These are phyloP conservation scores for Drosophila lini DNA, from an alignment of 1,140 invertebrate species.

Conservation along the genomic window DNA sequence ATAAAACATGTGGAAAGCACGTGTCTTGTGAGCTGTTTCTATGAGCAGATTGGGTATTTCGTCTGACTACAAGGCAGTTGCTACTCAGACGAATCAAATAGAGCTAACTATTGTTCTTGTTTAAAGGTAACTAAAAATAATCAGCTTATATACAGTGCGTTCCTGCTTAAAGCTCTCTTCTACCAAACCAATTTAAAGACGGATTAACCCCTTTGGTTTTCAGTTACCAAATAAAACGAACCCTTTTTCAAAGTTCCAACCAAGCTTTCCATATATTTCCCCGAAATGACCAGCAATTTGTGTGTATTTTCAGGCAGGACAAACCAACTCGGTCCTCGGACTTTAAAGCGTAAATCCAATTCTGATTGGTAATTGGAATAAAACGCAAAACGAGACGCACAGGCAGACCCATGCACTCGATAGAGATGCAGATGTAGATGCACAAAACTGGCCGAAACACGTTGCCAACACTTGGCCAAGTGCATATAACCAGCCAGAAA, in stretches of 20 bases:
- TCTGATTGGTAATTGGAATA: slow-evolving; percentile 77
- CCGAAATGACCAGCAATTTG: slow-evolving; percentile 4
- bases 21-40: slow-evolving; percentile 1
- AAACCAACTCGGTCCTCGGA: not conserved
- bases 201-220: not conserved
- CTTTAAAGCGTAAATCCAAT: slow-evolving; percentile 73
- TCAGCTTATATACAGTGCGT: not conserved
- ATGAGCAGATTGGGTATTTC: not conserved
- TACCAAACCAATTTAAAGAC: not conserved
- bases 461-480: slow-evolving; percentile 46
- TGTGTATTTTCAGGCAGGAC: not conserved
- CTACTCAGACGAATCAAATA: too few species aligned
- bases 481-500: slow-evolving; percentile 43
- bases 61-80: too few species aligned
- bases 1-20: slow-evolving; percentile 14
- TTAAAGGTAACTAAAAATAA: not conserved
- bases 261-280: not conserved
- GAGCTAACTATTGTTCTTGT: not conserved
- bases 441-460: slow-evolving; percentile 36
- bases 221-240: not conserved
- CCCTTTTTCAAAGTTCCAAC: not conserved
- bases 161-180: not conserved
- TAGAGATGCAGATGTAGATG: slow-evolving; percentile 17
- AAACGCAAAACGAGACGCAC: slow-evolving; percentile 42
- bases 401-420: slow-evolving; percentile 16